phyloP scores from a whole-genome alignment of 2,888 invertebrate species.

The Apamea sordens region DNA sequence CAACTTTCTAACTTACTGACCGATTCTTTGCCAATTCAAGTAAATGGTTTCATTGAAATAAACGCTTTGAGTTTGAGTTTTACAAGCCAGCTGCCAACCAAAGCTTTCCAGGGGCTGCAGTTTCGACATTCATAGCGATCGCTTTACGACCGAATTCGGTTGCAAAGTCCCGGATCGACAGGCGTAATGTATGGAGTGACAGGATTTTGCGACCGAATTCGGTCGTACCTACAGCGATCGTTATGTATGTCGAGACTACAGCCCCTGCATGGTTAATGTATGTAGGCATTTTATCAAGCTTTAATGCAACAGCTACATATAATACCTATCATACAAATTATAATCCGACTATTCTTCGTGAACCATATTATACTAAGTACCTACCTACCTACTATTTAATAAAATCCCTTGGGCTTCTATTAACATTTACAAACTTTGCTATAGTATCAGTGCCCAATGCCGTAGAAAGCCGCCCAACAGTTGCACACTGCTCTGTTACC shows the following conservation, averaged over 20 bases:
- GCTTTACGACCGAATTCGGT: no score
- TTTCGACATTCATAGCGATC: no score
- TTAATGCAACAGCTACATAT: neutral
- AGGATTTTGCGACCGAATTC: no score
- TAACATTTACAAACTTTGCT: constrained; percentile 10
- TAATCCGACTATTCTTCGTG: neutral
- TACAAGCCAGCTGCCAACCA: neutral
- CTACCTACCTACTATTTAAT: neutral
- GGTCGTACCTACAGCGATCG: no score
- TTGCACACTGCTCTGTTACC: constrained; percentile 50
- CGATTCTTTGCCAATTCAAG: no score
- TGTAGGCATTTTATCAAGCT: neutral
- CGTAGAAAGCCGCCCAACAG: constrained; percentile 57
- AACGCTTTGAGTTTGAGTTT: no score
- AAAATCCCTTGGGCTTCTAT: constrained; percentile 5
- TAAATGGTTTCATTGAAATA: no score
- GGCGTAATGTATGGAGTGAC: no score
- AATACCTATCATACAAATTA: neutral
- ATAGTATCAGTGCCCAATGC: constrained; percentile 33
- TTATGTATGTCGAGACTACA: no score
- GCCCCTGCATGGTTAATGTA: neutral
- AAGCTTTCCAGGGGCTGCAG: no score
- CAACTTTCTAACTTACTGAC: no score
- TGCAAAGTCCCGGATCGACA: no score
- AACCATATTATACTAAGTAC: neutral